Evolutionary conservation across 2,113 vertebrate species (phyloP), one percentile per base, ranked within the genome.

Genomic region (Larimichthys crocea): DNA sequence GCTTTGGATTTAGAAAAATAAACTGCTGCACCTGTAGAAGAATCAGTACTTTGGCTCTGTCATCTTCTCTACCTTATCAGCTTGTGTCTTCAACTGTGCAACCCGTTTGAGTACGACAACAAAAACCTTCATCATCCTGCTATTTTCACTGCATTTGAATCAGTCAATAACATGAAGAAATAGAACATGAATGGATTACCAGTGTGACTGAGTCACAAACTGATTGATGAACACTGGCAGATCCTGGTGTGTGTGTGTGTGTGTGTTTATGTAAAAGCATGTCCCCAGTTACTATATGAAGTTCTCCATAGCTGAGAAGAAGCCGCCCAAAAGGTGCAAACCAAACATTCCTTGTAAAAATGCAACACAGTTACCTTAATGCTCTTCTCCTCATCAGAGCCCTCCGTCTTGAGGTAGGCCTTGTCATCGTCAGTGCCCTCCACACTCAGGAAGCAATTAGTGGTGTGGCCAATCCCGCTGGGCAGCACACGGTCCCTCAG

Each of bases 381-480:
- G 79, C 97, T 99, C 89, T 95, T 97, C 92, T 97, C 97, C 82
- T 99, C 98, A 57, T 99, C 98, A 3, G 97, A 99, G 53, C 98
- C 98, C 79, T 99, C 98, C 0, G 98, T 99, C 94, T 97, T 99
- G 64, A 99, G 96, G 84, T 96, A 99, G 68, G 98, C 97, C 86
- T 96, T 97, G 90, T 99, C 97, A 2, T 97, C 97, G 77, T 99
- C 98, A 0, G 98, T 99, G 29, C 98, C 98, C 91, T 98, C 98
- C 62, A 99, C 98, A 35, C 98, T 99, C 74, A 99, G 94, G 86
- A 99, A 99, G 94, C 98, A 99, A 94, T 99, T 99, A 2, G 98
- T 99, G 4, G 97, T 99, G 91, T 99, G 98, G n/a, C 98, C 98
- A 46, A 99, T 99, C 16, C 98, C 98, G 65, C 98, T 99, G 64